Evolutionary conservation across 2,797 vertebrate genomes (phyloP).

Genomic region (Sebastes reedi): DNA sequence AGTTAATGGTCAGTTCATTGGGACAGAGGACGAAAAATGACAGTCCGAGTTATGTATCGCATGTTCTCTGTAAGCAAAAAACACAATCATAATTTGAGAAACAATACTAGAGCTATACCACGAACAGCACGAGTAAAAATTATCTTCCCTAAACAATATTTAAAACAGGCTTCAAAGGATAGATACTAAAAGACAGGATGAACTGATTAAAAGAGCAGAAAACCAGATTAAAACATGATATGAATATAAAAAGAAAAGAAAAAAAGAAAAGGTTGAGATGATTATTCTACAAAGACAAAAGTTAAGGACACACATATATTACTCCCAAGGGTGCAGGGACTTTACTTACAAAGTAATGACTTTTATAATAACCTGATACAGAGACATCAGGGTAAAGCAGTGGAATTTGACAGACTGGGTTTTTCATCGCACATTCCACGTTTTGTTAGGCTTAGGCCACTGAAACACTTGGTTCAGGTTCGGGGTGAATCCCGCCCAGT

Average conservation of each 20-base stretch:
- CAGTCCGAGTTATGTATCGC: neutral
- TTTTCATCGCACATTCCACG: neutral
- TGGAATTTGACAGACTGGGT: neutral
- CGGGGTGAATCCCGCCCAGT: neutral
- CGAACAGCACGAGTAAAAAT: neutral
- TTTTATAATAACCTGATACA: neutral
- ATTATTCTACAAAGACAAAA: neutral
- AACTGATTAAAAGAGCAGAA: neutral
- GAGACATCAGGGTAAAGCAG: neutral
- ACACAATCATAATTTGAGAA: neutral
- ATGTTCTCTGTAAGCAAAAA: neutral
- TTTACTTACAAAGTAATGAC: neutral
- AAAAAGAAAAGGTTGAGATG: neutral
- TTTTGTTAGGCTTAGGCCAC: neutral
- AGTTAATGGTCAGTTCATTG: slow-evolving; percentile 4
- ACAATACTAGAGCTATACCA: neutral
- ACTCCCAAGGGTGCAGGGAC: neutral
- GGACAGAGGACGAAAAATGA: neutral
- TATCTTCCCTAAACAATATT: neutral
- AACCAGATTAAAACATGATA: neutral
- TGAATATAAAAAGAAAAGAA: neutral
- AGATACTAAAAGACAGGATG: neutral
- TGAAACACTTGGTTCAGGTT: neutral
- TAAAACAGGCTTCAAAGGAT: neutral
- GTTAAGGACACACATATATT: neutral